Base-by-base conservation (phyloP, 2,888 invertebrate species). In the Xestobium rufovillosum region DNA sequence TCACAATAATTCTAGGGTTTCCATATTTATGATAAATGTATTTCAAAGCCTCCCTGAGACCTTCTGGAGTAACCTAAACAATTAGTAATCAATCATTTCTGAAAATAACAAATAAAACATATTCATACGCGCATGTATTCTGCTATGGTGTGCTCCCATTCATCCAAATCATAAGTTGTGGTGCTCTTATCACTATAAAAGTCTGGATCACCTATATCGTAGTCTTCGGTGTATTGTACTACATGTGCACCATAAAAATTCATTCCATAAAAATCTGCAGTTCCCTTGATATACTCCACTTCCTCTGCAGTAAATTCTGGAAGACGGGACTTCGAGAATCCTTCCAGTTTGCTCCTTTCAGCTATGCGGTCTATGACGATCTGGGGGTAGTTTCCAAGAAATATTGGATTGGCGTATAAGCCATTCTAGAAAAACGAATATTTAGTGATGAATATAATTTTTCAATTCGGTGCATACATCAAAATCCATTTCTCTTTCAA, bases 251-350 rank as follows among this genome's bases (percentile, higher is more conserved):
- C 70, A 51, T 78, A 79, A 47, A 74, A 72, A 49, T 78, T 78
- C 12, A 77, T 50, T 0, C 75, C 77, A 31, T 76, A 68, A 55
- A 76, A 76, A 49, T 78, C 78, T 1, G 71, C 65, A 31, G 72
- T 45, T 52, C 65, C 78, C 69, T 48, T 34, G 55, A 58, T 39
- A 10, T 31, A 28, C 26, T 44, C 36, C 31, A 71, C 66, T 62
- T 72, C 68, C 50, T 67, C 58, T n/a, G 53, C 43, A 1, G 68
- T 61, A 46, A 73, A 73, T 38, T 58, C 57, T 12, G 72, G 73
- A 14, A 73, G 57, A n/a, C 73, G 62, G 3, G 73, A 71, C 38
- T 66, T 53, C 9, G 56, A 47, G 43, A 56, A 72, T 9, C 70
- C 69, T 57, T 72, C 71, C 3, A 54, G 47, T 6, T 50, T 34